Conservation (phyloP, 1,140 invertebrate genomes). For the Oryzaephilus surinamensis region DNA sequence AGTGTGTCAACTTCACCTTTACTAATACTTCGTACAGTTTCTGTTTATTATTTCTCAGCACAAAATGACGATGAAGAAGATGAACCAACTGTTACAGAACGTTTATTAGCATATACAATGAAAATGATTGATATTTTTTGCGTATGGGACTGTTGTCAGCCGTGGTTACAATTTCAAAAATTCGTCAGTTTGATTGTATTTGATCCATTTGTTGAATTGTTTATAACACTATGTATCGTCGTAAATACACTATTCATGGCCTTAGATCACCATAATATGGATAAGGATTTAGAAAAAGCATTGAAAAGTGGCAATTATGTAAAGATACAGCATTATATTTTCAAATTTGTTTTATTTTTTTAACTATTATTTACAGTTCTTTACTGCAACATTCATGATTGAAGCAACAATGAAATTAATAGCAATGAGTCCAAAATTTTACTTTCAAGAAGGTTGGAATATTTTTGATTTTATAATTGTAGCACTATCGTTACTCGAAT, state of each 20-base stretch:
- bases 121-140: conserved; percentile 86
- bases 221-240: conserved; percentile 96
- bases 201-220: conserved; percentile 95
- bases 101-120: conserved; percentile 58
- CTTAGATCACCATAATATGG: conserved; percentile 91
- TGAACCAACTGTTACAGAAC: conserved; percentile 79
- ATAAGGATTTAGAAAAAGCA: conserved; percentile 71
- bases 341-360: background rate
- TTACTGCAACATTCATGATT: conserved; percentile 94
- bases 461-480: conserved; percentile 99
- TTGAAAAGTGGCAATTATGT: conserved; percentile 91
- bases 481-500: conserved; percentile 84
- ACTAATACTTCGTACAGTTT: conserved; percentile 70
- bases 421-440: conserved; percentile 93
- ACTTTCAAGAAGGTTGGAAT: conserved; percentile 99
- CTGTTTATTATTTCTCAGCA: conserved; percentile 89
- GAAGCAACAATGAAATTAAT: conserved; percentile 93
- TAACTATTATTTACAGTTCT: conserved; percentile 62
- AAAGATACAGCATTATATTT: conserved; percentile 36
- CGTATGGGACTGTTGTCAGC: conserved; percentile 92
- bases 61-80: conserved; percentile 71
- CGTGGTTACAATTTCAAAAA: conserved; percentile 84
- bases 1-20: conserved; percentile 50
- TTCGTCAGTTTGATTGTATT: conserved; percentile 86
- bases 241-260: conserved; percentile 98